These are phyloP conservation scores for Quadroppia sp. DNA, from an alignment of 2,888 invertebrate genomes.

Conservation along the genomic window DNA sequence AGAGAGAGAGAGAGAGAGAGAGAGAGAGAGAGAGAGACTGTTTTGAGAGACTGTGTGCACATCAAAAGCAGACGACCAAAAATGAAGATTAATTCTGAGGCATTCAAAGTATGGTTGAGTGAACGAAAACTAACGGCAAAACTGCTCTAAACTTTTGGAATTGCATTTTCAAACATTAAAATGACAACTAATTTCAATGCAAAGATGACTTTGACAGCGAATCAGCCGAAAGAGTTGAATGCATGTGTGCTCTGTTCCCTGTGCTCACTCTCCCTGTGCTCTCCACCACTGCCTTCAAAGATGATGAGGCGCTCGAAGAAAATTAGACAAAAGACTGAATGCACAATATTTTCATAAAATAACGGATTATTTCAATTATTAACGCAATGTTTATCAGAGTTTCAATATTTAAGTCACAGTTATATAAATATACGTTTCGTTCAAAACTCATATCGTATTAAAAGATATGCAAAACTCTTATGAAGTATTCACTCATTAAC, in stretches of 20 bases:
- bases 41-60: background rate
- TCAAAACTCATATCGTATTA: too few relatives aligned
- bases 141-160: background rate
- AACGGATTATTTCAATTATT: background rate
- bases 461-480: too few relatives aligned
- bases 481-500: too few relatives aligned
- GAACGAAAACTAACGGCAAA: slow-evolving; percentile 2
- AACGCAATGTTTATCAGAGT: slow-evolving; percentile 11
- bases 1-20: too few relatives aligned
- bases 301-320: background rate
- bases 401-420: too few relatives aligned
- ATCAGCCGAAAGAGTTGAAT: slow-evolving; percentile 7
- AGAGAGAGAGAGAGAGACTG: too few relatives aligned
- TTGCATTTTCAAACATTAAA: background rate
- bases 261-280: background rate
- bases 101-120: slow-evolving; percentile 1
- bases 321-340: slow-evolving; percentile 12
- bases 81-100: slow-evolving; percentile 26
- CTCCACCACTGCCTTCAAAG: background rate
- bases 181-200: slow-evolving; percentile 18
- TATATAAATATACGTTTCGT: too few relatives aligned
- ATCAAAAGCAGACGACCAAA: slow-evolving; percentile 19
- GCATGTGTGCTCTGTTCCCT: too few relatives aligned
- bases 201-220: slow-evolving; percentile 27
- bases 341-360: background rate